Conservation (phyloP, 1,140 invertebrate species). For the Orussus abietinus region DNA sequence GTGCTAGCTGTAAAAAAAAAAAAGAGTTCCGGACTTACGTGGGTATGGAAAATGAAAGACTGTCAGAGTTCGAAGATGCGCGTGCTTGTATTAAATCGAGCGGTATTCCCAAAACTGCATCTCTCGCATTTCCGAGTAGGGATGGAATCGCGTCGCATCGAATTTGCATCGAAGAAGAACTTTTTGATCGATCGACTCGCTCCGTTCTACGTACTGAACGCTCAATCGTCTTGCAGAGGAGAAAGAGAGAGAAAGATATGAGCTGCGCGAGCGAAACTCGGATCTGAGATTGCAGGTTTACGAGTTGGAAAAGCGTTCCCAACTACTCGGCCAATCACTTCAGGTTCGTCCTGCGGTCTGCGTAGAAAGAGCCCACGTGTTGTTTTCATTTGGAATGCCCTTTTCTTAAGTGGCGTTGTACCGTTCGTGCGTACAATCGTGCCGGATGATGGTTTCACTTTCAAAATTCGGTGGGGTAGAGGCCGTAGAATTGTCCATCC, state of each 20-base stretch:
- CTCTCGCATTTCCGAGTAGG: neutral
- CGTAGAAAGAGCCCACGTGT: conserved; percentile 33
- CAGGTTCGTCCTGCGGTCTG: conserved; percentile 53
- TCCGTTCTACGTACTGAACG: conserved; percentile 41
- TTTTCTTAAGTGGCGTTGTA: too few relatives aligned
- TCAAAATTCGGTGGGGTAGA: too few relatives aligned
- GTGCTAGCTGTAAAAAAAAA: too few relatives aligned
- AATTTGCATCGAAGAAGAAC: conserved; percentile 34
- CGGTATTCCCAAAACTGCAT: neutral
- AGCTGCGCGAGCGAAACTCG: conserved; percentile 53
- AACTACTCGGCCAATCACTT: conserved; percentile 52
- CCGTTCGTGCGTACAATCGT: too few relatives aligned
- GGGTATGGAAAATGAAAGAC: too few relatives aligned
- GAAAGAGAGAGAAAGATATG: conserved; percentile 54
- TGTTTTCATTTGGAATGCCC: conserved; percentile 39
- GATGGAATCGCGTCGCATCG: too few relatives aligned
- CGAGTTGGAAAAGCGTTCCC: conserved; percentile 54
- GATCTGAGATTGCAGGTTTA: conserved; percentile 54
- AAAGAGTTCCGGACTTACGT: too few relatives aligned
- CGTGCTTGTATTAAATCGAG: neutral
- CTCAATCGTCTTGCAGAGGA: conserved; percentile 54
- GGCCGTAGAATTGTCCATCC: too few relatives aligned
- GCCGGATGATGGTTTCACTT: too few relatives aligned
- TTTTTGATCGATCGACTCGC: conserved; percentile 36
- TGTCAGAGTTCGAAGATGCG: neutral